phyloP scores from a whole-genome alignment of 2,797 vertebrate genomes.

The Tachyglossus aculeatus region DNA sequence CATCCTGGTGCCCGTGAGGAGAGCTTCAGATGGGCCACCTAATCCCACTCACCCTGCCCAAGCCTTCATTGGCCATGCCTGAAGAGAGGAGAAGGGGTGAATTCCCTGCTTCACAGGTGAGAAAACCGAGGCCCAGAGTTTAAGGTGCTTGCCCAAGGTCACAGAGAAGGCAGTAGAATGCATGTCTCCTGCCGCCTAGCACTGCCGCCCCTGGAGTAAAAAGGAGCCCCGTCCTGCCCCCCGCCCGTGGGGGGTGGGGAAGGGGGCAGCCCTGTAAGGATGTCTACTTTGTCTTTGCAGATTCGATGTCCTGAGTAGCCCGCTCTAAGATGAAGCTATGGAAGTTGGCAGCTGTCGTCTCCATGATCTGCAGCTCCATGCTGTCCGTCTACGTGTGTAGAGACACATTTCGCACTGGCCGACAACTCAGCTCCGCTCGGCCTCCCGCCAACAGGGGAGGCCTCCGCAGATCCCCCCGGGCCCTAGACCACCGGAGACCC shows the following conservation, averaged over 20 bases:
- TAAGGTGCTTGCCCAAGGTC: too few relatives aligned
- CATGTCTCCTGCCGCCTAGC: too few relatives aligned
- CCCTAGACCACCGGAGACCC: slow-evolving; percentile 79
- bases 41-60: too few relatives aligned
- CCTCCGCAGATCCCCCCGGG: slow-evolving; percentile 79
- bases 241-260: neutral
- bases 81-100: too few relatives aligned
- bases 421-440: slow-evolving; percentile 49
- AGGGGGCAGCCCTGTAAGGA: neutral
- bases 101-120: too few relatives aligned
- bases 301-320: slow-evolving; percentile 88
- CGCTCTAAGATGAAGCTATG: slow-evolving; percentile 98
- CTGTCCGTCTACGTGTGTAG: slow-evolving; percentile 89
- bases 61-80: too few relatives aligned
- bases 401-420: slow-evolving; percentile 78
- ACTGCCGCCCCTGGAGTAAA: too few relatives aligned
- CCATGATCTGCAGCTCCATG: slow-evolving; percentile 89
- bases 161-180: too few relatives aligned
- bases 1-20: too few relatives aligned
- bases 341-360: slow-evolving; percentile 92
- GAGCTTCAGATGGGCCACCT: too few relatives aligned
- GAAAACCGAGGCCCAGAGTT: too few relatives aligned
- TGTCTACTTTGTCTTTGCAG: slow-evolving; percentile 77
- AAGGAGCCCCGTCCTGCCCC: neutral
- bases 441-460: slow-evolving; percentile 57